phyloP scores from a whole-genome alignment of 2,113 vertebrate genomes.

The Ctenodactylus gundi region DNA sequence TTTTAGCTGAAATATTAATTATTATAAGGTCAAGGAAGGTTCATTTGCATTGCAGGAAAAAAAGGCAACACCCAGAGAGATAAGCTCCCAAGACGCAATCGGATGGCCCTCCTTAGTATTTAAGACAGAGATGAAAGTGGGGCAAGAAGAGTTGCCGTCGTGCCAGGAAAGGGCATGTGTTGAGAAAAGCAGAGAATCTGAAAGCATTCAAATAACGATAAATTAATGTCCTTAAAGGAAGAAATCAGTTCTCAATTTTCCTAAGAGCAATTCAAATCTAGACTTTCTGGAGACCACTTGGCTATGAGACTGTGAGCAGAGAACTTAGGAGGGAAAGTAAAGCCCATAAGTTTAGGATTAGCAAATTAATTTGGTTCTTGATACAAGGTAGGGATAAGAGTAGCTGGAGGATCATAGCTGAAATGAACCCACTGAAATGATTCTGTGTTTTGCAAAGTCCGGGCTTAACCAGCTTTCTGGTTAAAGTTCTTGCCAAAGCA shows the following conservation, averaged over 20 bases:
- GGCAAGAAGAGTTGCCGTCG: background rate
- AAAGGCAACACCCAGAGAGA: background rate
- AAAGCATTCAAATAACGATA: background rate
- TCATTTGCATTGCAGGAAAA: background rate
- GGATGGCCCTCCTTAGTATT: background rate
- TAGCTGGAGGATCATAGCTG: too few relatives aligned
- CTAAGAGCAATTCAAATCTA: background rate
- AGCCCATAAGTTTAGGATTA: background rate
- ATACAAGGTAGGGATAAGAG: background rate
- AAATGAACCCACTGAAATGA: too few relatives aligned
- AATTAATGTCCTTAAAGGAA: background rate
- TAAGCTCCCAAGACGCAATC: background rate
- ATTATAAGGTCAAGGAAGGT: background rate
- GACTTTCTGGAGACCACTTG: background rate
- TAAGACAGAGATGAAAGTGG: too few relatives aligned
- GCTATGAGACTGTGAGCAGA: background rate
- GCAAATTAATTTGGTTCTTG: background rate
- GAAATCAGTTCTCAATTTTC: background rate
- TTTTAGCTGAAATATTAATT: background rate
- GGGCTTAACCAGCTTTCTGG: too few relatives aligned
- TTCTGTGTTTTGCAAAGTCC: too few relatives aligned
- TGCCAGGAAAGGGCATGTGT: background rate
- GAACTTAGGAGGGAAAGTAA: background rate
- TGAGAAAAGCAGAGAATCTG: background rate
- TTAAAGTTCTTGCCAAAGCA: too few relatives aligned